Base-by-base conservation (phyloP, 2,113 vertebrate species). In the Cynocephalus volans region DNA sequence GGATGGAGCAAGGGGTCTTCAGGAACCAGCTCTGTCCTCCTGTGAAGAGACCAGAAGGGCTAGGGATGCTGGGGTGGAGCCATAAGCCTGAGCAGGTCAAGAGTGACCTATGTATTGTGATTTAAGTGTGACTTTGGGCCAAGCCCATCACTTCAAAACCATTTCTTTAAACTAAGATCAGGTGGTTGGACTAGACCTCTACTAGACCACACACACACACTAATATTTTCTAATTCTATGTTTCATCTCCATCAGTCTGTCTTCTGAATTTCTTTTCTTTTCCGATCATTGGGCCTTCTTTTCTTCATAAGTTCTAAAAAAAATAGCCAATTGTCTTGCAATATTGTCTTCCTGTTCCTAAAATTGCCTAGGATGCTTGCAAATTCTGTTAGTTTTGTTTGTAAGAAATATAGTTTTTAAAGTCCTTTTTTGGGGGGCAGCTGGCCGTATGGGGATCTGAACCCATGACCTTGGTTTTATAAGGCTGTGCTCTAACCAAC, bases 321-420 rank as follows among this genome's bases (percentile, higher is more conserved):
- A 73, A 79, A 41, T 24, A 10, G 62, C 45, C 87, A 83, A 62
- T 73, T 77, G 31, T 77, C 69, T 90, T 48, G 48, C 5, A 81
- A 11, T 90, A 70, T 82, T 69, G 1, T 93, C 62, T 90, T 90
- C 60, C 85, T 90, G 24, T 91, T 82, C 62, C 41, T 82, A 82
- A 94, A 93, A 93, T 64, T 50, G 23, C 64, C n/a, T 77, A 28
- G 54, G 75, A 82, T 77, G 33, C 36, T 93, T 94, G 50, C 28
- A 84, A 77, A 83, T 65, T 12, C 28, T 87, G 81, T 33, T 62
- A 41, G 17, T 15, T 3, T 65, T 56, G 6, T 36, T 62, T 75
- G 15, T 52, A 28, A 48, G 23, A 60, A 45, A 33, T 31, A 79
- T 31, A 19, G 69, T 36, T 77, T 88, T 85, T 6, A 91, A 90